Base-by-base conservation (phyloP, 1,140 invertebrate genomes). In the Yoshiicerus persimilis region DNA sequence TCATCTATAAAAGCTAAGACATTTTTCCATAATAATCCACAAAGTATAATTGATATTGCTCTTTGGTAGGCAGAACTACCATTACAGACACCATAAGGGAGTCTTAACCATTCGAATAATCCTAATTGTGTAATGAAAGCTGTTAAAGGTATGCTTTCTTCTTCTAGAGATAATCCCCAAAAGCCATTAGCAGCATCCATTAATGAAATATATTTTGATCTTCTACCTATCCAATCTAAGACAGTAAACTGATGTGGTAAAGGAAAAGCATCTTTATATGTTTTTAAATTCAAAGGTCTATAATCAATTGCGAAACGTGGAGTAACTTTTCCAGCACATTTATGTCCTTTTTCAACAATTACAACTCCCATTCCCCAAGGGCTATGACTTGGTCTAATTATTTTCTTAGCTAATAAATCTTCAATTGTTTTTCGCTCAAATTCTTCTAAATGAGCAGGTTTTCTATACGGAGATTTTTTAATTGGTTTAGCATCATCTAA, bases 161-260 rank as follows among this genome's bases (percentile, higher is more conserved):
- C 30, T n/a, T 87, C 90, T 4, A 94, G 77, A 2, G 90, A 89
- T 36, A 94, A 91, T 86, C 94, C 92, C 91, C 92, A 92, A 89
- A 93, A 94, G 8, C 93, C 93, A 27, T 91, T 91, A 0, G 87
- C 88, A 4, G 93, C 77, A 90, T 94, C 93, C 6, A 94, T 87
- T 23, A 90, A 91, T 0, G 91, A 90, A 87, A 94, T 93, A 30
- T 90, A 91, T 13, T 88, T 88, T 2, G 89, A 77, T 13, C 27
- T 32, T 1, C 89, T 89, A 4, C 83, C 89, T n/a, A 90, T 56
- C 30, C 41, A 84, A 25, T 62, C 27, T 10, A 90, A 84, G 1
- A 90, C 62, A 20, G 89, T 87, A n/a, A n/a, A n/a, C 30, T 89
- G 88, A 25, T 84, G 20, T 0, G 92, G 92, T 0, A 93, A 85